Base-by-base conservation (phyloP, 2,888 invertebrate species). In the Petrophora chlorosata region DNA sequence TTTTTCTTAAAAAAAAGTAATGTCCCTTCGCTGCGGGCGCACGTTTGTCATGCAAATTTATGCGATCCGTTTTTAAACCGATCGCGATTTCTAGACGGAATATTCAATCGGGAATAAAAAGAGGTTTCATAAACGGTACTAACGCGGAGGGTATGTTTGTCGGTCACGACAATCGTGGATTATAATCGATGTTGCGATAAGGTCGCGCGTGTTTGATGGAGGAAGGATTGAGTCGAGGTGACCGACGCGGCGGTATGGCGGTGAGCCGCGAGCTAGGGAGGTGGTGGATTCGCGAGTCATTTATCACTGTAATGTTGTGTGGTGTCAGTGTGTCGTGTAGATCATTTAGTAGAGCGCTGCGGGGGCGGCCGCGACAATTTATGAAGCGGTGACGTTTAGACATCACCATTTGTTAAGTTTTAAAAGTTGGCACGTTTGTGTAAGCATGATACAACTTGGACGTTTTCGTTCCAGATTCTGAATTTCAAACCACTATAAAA, bases 1-100 rank as follows among this genome's bases (percentile, higher is more conserved):
- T 87, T 88, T 87, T 86, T 83, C 84, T 86, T 86, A 80, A 85
- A 85, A 82, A 68, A 85, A 87, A 84, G 82, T 84, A 83, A 85
- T 82, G 80, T 82, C 82, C 83, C 76, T 63, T 74, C 72, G 73
- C 79, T 77, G 74, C 70, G 69, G 65, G 67, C 82, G 61, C 54
- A 49, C 61, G 84, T 82, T 87, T 87, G 77, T 87, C 84, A 87
- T 87, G 88, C 79, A 83, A 88, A 88, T 87, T 87, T 88, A 88
- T 88, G 84, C 86, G 79, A 84, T 82, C 80, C 82, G 82, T 76
- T 85, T 84, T 83, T 82, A 82, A 86, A 81, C 78, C 79, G 83
- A 85, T 85, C 73, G 79, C 83, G 81, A 82, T 85, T 83, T 82
- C 82, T 79, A 77, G 77, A 79, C 76, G 72, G 84, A 81, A 85